Evolutionary conservation across 2,888 invertebrate species (phyloP).

Genomic region (Aporophyla nigra): DNA sequence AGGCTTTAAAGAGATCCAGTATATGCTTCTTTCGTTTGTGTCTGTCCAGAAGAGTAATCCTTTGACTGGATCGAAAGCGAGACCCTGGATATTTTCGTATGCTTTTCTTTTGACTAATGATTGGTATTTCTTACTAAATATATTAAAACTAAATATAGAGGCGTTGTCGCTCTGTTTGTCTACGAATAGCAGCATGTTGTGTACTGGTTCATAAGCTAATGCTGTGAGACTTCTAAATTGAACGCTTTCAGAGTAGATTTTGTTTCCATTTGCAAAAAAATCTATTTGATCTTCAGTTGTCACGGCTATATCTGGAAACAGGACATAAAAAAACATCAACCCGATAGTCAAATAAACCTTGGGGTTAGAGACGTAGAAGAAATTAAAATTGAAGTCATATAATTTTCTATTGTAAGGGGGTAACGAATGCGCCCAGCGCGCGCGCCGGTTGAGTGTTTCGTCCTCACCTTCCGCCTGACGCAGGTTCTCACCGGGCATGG

Average conservation of each 20-base stretch:
- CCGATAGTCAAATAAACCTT: too few species aligned
- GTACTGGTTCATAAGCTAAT: conserved; percentile 93
- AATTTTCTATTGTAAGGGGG: too few species aligned
- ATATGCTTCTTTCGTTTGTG: conserved; percentile 92
- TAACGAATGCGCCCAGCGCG: too few species aligned
- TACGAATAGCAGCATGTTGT: conserved; percentile 92
- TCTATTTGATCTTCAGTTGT: conserved; percentile 92
- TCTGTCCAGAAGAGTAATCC: conserved; percentile 96
- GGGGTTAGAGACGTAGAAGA: too few species aligned
- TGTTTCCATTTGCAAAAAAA: conserved; percentile 89
- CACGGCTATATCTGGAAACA: conserved; percentile 94
- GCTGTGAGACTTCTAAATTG: conserved; percentile 92
- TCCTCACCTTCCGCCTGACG: too few species aligned
- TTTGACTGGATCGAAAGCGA: conserved; percentile 94
- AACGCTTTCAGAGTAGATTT: conserved; percentile 86
- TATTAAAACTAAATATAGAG: conserved; percentile 92
- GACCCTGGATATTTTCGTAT: conserved; percentile 92
- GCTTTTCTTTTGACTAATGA: conserved; percentile 88
- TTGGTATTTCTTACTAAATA: conserved; percentile 82
- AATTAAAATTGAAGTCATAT: too few species aligned
- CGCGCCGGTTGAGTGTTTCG: too few species aligned
- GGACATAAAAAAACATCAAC: conserved; percentile 63
- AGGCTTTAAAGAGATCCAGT: conserved; percentile 82
- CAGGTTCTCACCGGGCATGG: too few species aligned
- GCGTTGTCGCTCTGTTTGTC: conserved; percentile 92